Evolutionary conservation across 2,888 invertebrate species (phyloP).

Genomic region (Lepidochrysops patricia): DNA sequence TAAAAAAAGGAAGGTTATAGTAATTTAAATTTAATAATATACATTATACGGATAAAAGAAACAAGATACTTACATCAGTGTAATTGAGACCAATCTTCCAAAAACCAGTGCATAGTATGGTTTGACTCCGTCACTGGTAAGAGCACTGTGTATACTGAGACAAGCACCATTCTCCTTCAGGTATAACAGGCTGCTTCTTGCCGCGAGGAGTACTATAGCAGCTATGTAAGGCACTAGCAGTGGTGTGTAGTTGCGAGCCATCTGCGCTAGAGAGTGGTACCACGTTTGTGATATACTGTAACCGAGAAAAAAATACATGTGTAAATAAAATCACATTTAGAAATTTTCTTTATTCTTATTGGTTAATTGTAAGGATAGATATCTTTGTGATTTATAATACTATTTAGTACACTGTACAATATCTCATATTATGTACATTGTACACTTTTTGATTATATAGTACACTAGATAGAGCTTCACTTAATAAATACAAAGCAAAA

Average conservation of each 20-base stretch:
- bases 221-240: slow-evolving; percentile 79
- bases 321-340: no score
- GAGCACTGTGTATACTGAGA: slow-evolving; percentile 70
- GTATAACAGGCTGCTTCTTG: slow-evolving; percentile 48
- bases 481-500: no score
- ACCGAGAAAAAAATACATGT: slow-evolving; percentile 23
- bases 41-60: no score
- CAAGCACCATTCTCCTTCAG: slow-evolving; percentile 37
- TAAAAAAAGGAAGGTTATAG: no score
- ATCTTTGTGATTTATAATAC: no score
- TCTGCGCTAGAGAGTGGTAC: slow-evolving; percentile 75
- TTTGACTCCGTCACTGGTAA: slow-evolving; percentile 73
- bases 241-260: slow-evolving; percentile 78
- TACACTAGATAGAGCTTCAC: no score
- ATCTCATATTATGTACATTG: no score
- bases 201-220: slow-evolving; percentile 76
- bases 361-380: no score
- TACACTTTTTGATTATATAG: no score
- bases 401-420: no score
- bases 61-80: slow-evolving; percentile 66
- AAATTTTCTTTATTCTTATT: no score
- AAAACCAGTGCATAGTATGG: slow-evolving; percentile 72
- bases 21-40: no score
- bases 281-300: slow-evolving; percentile 74
- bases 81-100: slow-evolving; percentile 56